Percentiles rank a stretch among this genome's conserved stretches.
phyloP scores from a whole-genome alignment of 2,797 vertebrate species.

The Xenopus petersii region DNA sequence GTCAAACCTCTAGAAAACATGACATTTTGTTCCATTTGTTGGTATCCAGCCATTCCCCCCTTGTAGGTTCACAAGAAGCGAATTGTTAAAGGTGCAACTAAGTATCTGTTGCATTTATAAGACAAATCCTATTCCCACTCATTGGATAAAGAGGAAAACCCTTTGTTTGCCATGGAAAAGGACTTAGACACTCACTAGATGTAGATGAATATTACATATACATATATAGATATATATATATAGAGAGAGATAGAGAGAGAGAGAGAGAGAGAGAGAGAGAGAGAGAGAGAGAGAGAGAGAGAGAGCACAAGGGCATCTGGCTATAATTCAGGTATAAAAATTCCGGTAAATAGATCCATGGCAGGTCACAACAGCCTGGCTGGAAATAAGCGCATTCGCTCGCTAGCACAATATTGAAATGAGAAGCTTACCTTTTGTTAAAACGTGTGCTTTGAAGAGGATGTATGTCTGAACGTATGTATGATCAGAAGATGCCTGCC shows the following conservation, averaged over 20 bases:
- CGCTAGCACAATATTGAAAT: conserved; percentile 28
- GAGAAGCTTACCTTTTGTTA: conserved; percentile 45
- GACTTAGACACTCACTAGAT: background rate
- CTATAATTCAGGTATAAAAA: background rate
- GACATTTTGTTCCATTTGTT: conserved; percentile 6
- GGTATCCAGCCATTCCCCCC: conserved; percentile 10
- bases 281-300: too few relatives aligned
- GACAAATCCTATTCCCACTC: conserved; percentile 13
- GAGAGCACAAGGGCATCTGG: too few relatives aligned
- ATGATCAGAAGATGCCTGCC: conserved; percentile 33
- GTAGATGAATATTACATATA: too few relatives aligned
- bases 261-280: too few relatives aligned
- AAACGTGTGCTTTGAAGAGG: conserved; percentile 40
- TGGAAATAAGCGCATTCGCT: background rate
- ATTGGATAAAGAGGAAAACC: background rate
- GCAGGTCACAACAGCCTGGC: background rate
- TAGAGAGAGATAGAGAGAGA: too few relatives aligned
- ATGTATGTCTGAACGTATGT: conserved; percentile 24
- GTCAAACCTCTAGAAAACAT: background rate
- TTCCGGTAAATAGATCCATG: background rate
- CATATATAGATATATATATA: too few relatives aligned
- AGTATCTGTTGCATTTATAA: conserved; percentile 47
- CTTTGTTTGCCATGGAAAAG: conserved; percentile 1
- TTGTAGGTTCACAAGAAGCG: conserved; percentile 7
- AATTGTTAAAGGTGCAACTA: conserved; percentile 27